Evolutionary conservation across 2,113 vertebrate genomes (phyloP).

Genomic region (Petrocephalus zakoni): DNA sequence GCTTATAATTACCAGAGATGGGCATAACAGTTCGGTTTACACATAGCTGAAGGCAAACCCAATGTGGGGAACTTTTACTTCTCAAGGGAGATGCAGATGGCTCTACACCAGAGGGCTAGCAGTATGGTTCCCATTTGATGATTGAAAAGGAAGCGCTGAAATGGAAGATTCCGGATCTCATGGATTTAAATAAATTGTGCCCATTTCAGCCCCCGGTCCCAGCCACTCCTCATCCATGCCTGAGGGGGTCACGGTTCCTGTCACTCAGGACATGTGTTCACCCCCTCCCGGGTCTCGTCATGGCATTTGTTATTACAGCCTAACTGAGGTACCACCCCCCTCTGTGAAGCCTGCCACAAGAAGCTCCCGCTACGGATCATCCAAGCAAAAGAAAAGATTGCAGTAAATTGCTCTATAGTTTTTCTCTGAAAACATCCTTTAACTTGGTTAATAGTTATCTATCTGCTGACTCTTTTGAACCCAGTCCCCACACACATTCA

Average conservation of each 20-base stretch:
- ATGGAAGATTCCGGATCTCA: neutral
- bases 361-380: neutral
- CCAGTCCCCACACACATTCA: neutral
- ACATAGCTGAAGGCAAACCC: neutral
- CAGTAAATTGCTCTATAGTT: constrained; percentile 30
- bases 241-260: neutral
- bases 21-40: neutral
- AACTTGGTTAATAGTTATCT: constrained; percentile 26
- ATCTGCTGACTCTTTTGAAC: neutral
- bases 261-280: neutral
- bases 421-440: constrained; percentile 29
- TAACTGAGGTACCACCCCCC: neutral
- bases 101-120: neutral
- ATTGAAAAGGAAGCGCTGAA: neutral
- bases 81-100: neutral
- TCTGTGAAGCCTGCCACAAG: neutral
- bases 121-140: neutral
- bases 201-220: neutral
- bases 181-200: neutral
- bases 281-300: neutral
- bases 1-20: neutral
- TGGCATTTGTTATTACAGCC: neutral
- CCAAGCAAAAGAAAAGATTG: constrained; percentile 9
- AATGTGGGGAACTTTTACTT: neutral
- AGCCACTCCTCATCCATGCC: neutral